Evolutionary conservation across 2,888 invertebrate genomes (phyloP).

Genomic region (Tiphia femorata): DNA sequence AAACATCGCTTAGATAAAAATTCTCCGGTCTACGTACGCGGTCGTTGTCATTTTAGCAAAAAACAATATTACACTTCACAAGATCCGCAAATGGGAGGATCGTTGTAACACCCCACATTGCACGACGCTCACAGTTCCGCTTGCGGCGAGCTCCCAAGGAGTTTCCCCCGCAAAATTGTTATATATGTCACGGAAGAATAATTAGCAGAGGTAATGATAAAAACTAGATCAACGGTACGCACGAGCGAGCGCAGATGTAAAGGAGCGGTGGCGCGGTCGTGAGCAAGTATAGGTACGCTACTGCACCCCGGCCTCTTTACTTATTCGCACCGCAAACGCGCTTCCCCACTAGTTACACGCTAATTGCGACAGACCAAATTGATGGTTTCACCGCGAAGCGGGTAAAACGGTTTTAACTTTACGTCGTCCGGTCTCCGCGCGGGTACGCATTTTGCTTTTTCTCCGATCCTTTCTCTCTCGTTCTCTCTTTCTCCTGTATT

Average conservation of each 20-base stretch:
- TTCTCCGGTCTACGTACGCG: no score
- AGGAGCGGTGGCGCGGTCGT: neutral
- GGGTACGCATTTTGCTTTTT: constrained; percentile 1
- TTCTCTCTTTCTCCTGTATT: constrained; percentile 5
- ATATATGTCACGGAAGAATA: constrained; percentile 30
- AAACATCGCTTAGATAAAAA: no score
- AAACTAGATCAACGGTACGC: neutral
- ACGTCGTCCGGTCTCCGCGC: constrained; percentile 32
- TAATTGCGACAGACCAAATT: constrained; percentile 54
- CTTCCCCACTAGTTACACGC: constrained; percentile 47
- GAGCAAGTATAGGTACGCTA: constrained; percentile 21
- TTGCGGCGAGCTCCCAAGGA: no score
- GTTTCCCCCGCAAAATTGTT: no score
- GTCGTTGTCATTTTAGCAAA: no score
- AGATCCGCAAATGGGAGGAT: no score
- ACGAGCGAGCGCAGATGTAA: constrained; percentile 1
- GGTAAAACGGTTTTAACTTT: constrained; percentile 43
- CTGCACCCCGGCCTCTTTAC: constrained; percentile 38
- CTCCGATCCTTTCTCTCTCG: constrained; percentile 1
- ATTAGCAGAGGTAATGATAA: constrained; percentile 12
- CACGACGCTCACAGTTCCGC: no score
- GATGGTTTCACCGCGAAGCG: constrained; percentile 50
- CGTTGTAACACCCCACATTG: no score
- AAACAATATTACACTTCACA: no score
- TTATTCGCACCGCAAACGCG: constrained; percentile 45